Evolutionary conservation across 2,797 vertebrate species (phyloP), one percentile per base, ranked within the genome.

Genomic region (Garrulus glandarius): DNA sequence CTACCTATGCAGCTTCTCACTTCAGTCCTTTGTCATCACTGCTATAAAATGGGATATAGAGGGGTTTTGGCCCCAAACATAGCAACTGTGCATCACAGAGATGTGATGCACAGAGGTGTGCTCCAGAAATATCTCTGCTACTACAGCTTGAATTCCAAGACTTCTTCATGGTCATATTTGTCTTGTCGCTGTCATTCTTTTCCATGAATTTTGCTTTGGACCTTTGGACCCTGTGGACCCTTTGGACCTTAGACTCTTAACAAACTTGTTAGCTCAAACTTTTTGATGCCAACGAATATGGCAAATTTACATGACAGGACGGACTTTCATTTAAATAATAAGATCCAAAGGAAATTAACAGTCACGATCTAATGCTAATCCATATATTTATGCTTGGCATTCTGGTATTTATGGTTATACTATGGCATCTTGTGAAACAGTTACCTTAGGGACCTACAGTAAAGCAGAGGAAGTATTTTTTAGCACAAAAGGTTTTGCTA

Each of bases 1-100:
- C 2, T 4, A n/a, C 9, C 1, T 2, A 4, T 24, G 20, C 21
- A 9, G 5, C 11, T 69, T 24, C 13, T 70, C 67, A 4, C n/a
- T 60, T 80, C 59, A 80, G 7, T 19, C 4, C 10, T 64, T 80
- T 77, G 37, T 8, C 19, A 53, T 56, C 49, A 17, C 29, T 41
- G 12, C 30, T 41, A 7, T 59, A 41, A 83, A 67, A 82, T 37
- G 8, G 13, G 14, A 11, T 24, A 19, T 26, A n/a, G 19, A 50
- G 2, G 1, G 6, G 9, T 47, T 61, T 87, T 60, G 9, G 18
- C 15, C n/a, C 9, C 34, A 52, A 26, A 39, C 5, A 5, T 11
- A 49, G 3, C 5, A 77, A 27, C 13, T 70, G 8, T 63, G 22
- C 13, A 29, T 39, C 57, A 61, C 13, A n/a, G n/a, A n/a, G n/a